These are phyloP conservation scores for Sinocyclocheilus anophthalmus DNA, from an alignment of 2,113 vertebrate species.

Conservation along the genomic window DNA sequence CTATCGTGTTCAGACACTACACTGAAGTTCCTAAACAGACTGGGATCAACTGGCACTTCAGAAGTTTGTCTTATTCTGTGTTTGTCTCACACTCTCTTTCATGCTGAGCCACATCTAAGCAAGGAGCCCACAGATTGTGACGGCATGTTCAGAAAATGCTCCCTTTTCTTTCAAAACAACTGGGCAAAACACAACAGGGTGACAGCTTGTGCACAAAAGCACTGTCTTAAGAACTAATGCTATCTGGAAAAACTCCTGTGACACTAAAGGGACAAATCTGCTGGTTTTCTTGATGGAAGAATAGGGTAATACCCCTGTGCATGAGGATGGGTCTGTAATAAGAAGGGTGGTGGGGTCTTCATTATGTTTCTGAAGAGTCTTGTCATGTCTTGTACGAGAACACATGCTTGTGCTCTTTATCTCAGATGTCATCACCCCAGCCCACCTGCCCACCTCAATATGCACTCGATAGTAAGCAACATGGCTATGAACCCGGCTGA, in stretches of 20 bases:
- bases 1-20: background rate
- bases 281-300: background rate
- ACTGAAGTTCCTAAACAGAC: background rate
- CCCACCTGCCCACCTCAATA: slow-evolving; percentile 54
- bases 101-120: slow-evolving; percentile 24
- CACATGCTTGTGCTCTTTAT: slow-evolving; percentile 61
- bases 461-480: slow-evolving; percentile 73
- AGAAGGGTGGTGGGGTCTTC: background rate
- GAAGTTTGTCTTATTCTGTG: background rate
- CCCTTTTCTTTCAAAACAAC: background rate
- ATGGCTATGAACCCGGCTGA: slow-evolving; percentile 64
- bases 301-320: background rate
- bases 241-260: slow-evolving; percentile 6
- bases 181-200: slow-evolving; percentile 24
- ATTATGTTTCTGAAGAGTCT: slow-evolving; percentile 25
- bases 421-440: slow-evolving; percentile 70
- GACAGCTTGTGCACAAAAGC: slow-evolving; percentile 31
- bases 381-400: background rate
- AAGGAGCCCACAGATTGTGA: slow-evolving; percentile 4
- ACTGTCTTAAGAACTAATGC: slow-evolving; percentile 4
- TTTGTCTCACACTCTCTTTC: slow-evolving; percentile 15
- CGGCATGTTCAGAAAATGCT: background rate
- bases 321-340: background rate
- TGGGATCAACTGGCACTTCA: slow-evolving; percentile 28
- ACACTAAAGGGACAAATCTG: background rate